Evolutionary conservation across 1,140 invertebrate genomes (phyloP).

Genomic region (Myzus persicae): DNA sequence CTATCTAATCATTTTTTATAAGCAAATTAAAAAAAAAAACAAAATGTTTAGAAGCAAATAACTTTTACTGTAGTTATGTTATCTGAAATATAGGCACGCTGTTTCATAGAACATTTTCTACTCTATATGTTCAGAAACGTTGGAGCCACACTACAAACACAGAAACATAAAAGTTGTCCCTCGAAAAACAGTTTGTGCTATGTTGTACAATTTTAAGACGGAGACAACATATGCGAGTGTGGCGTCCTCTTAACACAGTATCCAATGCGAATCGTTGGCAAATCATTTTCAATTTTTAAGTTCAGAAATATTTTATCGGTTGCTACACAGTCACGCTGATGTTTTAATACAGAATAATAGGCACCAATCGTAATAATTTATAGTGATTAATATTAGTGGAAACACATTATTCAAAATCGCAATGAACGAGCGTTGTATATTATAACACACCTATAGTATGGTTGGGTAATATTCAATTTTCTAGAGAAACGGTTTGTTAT

Average conservation of each 20-base stretch:
- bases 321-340: not conserved
- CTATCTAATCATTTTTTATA: too few species aligned
- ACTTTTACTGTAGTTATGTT: too few species aligned
- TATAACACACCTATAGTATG: not conserved
- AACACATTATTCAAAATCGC: not conserved
- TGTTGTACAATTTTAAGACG: too few species aligned
- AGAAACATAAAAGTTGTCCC: too few species aligned
- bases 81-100: too few species aligned
- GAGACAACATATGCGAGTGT: too few species aligned
- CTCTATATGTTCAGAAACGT: too few species aligned
- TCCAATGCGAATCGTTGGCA: not conserved
- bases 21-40: too few species aligned
- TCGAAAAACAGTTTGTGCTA: too few species aligned
- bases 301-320: not conserved
- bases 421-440: not conserved
- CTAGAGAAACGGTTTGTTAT: not conserved
- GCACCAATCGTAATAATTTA: not conserved
- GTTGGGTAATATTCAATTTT: not conserved
- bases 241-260: not conserved
- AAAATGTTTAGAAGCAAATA: too few species aligned
- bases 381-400: not conserved
- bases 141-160: too few species aligned
- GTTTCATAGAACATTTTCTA: too few species aligned
- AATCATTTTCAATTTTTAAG: not conserved
- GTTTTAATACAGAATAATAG: not conserved